Evolutionary conservation across 2,113 vertebrate genomes (phyloP).

Genomic region (Podarcis muralis): DNA sequence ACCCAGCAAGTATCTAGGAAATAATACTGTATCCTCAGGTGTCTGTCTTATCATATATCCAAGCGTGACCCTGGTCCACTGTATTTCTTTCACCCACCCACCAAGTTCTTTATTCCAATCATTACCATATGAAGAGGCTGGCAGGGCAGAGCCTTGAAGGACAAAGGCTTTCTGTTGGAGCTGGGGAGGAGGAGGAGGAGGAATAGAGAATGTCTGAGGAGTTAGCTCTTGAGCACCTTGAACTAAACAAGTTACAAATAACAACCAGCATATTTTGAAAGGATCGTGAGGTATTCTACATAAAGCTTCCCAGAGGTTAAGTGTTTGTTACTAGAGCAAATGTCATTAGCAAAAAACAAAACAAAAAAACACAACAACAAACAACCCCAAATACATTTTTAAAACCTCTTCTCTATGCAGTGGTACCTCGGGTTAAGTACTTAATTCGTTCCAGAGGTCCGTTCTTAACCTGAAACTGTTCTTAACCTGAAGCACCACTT

Average conservation of each 20-base stretch:
- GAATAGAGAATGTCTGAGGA: not conserved
- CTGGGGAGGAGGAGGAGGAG: too few species aligned
- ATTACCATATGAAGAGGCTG: not conserved
- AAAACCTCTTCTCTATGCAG: not conserved
- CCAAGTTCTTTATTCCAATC: not conserved
- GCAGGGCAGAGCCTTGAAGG: not conserved
- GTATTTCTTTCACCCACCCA: not conserved
- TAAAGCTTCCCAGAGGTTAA: not conserved
- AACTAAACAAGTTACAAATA: not conserved
- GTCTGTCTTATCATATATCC: too few species aligned
- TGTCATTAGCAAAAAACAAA: not conserved
- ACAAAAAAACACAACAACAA: too few species aligned
- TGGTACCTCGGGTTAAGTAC: too few species aligned
- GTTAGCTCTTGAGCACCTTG: not conserved
- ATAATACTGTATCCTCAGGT: not conserved
- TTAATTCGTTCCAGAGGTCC: too few species aligned
- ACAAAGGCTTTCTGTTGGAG: not conserved
- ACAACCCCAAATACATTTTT: not conserved
- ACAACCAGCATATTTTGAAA: not conserved
- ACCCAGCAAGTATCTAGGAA: not conserved
- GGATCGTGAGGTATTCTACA: not conserved
- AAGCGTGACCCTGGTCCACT: not conserved
- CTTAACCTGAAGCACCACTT: too few species aligned
- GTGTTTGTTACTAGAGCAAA: not conserved
- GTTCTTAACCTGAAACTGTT: too few species aligned